Base-by-base conservation (phyloP, 2,113 vertebrate genomes). In the Chinchilla lanigera region DNA sequence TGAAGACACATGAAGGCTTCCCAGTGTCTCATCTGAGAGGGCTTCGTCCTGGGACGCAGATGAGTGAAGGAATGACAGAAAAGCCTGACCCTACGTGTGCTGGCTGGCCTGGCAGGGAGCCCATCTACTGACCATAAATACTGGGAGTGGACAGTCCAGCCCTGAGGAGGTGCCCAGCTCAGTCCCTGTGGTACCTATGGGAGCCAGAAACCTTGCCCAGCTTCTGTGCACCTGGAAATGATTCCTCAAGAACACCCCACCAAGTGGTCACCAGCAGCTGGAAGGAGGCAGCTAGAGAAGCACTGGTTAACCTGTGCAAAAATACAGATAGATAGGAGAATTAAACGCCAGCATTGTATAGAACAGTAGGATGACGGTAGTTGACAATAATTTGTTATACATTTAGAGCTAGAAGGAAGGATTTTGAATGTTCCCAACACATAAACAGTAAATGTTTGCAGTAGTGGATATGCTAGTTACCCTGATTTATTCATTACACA, bases 61-160 rank as follows among this genome's bases (percentile, higher is more conserved):
- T 75, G n/a, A 86, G 14, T 54, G 41, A 96, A 77, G 77, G 67
- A 82, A 60, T 26, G n/a, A 93, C 26, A 8, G 30, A 95, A 93
- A 77, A 33, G 0, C 7, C 58, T 22, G 28, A 69, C 41, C 71
- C 60, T 69, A 54, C 73, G 47, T 17, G 16, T 82, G 14, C 14
- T 47, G 47, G 60, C 44, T 54, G 47, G 24, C 41, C 82, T 71
- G n/a, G 44, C 58, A 71, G 65, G 77, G 73, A 38, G 22, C 3
- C 13, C 71, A 52, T 85, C 84, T 67, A 65, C 19, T 38, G 41
- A 90, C 56, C 67, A 87, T 86, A 82, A 88, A 86, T 24, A 16
- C 20, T 44, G 35, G 54, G 30, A 7, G 19, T 82, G 35, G 30
- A 83, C 58, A 91, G 50, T 52, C 35, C 19, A 63, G 26, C 41